Base-by-base conservation (phyloP, 2,113 vertebrate genomes). In the Notiomystis cincta region DNA sequence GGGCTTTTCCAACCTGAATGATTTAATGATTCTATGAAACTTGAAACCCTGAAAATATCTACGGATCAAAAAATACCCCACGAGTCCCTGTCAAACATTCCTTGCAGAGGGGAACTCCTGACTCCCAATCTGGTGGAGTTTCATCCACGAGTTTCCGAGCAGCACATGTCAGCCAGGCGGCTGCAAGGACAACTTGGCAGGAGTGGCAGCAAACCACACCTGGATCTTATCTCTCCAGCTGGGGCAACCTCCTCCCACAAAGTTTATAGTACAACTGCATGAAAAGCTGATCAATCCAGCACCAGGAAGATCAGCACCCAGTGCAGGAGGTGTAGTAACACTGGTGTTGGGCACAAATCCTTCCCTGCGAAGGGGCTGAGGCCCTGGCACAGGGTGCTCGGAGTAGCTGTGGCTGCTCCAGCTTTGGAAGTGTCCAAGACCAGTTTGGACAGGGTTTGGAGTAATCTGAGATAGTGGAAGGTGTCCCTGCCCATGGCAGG, bases 231-330 rank as follows among this genome's bases (percentile, higher is more conserved):
- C 25, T 67, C 66, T 3, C 75, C 82, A 70, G 51, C 89, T 61
- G 89, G 11, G n/a, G 9, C 80, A 89, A 28, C 91, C 93, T 87
- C 91, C 90, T 94, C 93, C 95, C 93, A 33, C 27, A 44, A 58
- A 67, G 64, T 73, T 81, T 23, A 10, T 35, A 50, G 21, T 7
- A 17, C 35, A 11, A 18, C 19, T 5, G 10, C 44, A 38, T 24
- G 58, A 87, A 75, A 83, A 92, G 48, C 54, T 16, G 18, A 77
- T 86, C 58, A 50, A 86, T 73, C 56, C 30, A 33, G 92, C 72
- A 57, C 6, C 70, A 50, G 83, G 64, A 72, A 72, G 28, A 61
- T 16, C 8, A 1, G 84, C 30, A 8, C 15, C 21, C n/a, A 7
- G 42, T 3, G 53, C 45, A 60, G 25, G 10, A 48, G 38, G 53